Base-by-base conservation (phyloP, 1,140 invertebrate genomes). In the Nilaparvata lugens region DNA sequence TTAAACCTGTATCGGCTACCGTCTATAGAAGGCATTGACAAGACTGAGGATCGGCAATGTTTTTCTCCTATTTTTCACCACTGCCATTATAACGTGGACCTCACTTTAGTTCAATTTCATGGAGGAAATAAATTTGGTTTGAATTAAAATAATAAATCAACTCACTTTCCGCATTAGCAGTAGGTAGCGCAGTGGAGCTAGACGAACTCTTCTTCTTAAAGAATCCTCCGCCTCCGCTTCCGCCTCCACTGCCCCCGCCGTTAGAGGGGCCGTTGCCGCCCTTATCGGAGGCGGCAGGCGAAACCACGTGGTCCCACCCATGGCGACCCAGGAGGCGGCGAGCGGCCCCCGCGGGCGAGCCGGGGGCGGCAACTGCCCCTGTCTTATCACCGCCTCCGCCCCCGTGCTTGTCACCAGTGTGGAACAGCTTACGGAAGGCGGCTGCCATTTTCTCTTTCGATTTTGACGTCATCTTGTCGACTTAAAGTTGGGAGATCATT, bases 361-460 rank as follows among this genome's bases (percentile, higher is more conserved):
- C 77, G 14, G 70, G 73, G 25, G 14, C 35, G 75, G 77, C 62
- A 74, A 48, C 62, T 78, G 38, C 78, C 75, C 16, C 75, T 75
- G 3, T 40, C 38, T 56, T 9, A 58, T 63, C 18, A 24, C 48
- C 52, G 31, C 71, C 69, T 31, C 68, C 64, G 19, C 58, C 68
- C 52, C 71, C 70, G 51, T 83, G 81, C 68, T 84, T 87, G 67
- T 81, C 82, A 7, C 83, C 81, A 24, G 82, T 79, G 61, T 82
- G 83, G 70, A 89, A 89, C 58, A 89, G 74, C 73, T 87, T 88
- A 62, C 85, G 76, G 70, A 90, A 84, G 24, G 85, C 87, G 21
- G 85, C 83, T 4, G 86, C 81, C 31, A 90, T 83, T 71, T 81
- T 83, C 66, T 82, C 80, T 71, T 86, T 88, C 4, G 86, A 85